Conservation (phyloP, 2,888 invertebrate species). For the Lepidonotus clava region DNA sequence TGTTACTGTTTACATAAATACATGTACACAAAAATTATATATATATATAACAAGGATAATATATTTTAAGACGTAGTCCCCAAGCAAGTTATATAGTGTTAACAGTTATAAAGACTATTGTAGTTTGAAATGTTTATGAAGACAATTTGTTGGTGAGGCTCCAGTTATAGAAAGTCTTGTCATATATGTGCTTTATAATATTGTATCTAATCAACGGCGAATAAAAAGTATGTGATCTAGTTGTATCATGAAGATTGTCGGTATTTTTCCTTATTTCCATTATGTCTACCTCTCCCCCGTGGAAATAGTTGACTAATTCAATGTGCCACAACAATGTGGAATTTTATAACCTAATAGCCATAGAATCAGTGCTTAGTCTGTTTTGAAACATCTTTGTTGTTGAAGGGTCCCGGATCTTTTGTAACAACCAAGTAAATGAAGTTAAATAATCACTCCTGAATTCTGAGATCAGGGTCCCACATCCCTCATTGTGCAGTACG, state of each 20-base stretch:
- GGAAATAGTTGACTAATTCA: no score
- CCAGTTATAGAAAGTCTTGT: slow-evolving; percentile 2
- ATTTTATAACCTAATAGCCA: no score
- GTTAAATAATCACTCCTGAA: no score
- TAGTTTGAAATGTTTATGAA: slow-evolving; percentile 4
- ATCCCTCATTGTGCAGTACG: no score
- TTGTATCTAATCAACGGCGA: slow-evolving; percentile 27
- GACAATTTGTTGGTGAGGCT: slow-evolving; percentile 4
- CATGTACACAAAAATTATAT: no score
- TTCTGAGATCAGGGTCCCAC: no score
- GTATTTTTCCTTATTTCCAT: not conserved
- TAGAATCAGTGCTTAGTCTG: no score
- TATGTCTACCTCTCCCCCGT: no score
- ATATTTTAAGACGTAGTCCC: slow-evolving; percentile 32
- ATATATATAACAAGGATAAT: not conserved
- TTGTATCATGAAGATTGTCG: not conserved
- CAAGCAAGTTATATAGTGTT: not conserved
- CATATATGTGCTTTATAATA: slow-evolving; percentile 38
- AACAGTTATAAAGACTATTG: not conserved
- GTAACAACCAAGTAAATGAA: no score
- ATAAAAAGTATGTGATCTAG: slow-evolving; percentile 47
- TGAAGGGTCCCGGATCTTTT: no score
- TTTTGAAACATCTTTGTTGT: no score
- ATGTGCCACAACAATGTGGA: no score
- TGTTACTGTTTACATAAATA: slow-evolving; percentile 23